Percentiles rank a stretch among this genome's conserved stretches.
Evolutionary conservation across 2,888 invertebrate genomes (phyloP).

Genomic region (Melanchra persicariae): DNA sequence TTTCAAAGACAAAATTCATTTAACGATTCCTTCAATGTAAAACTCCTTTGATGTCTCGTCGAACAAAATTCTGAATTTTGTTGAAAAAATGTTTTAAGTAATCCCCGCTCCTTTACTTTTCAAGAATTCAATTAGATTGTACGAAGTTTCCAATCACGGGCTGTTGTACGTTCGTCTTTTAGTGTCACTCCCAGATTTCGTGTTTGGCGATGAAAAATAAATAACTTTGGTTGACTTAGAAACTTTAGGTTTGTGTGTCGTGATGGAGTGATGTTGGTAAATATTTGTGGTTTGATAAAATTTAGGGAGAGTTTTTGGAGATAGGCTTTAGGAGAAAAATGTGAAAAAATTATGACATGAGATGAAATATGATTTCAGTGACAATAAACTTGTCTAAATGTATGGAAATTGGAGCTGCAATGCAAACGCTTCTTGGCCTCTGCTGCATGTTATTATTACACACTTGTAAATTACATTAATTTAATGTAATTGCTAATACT

Average conservation of each 20-base stretch:
- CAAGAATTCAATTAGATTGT: slow-evolving; percentile 71
- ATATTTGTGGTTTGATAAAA: slow-evolving; percentile 15
- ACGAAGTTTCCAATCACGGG: slow-evolving; percentile 69
- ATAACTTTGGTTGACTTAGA: slow-evolving; percentile 47
- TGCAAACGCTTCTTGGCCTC: no score
- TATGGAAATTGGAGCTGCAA: no score
- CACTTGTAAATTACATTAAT: no score
- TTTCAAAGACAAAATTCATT: slow-evolving; percentile 32
- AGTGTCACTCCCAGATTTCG: slow-evolving; percentile 64
- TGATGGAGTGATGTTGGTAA: slow-evolving; percentile 32
- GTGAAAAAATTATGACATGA: no score
- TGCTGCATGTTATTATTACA: no score
- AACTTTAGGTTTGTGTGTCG: slow-evolving; percentile 33
- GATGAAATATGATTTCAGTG: no score
- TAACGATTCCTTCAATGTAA: slow-evolving; percentile 30
- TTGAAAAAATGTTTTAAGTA: slow-evolving; percentile 59
- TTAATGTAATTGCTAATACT: no score
- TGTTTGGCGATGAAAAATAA: slow-evolving; percentile 58
- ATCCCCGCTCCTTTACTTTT: slow-evolving; percentile 48
- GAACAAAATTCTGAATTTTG: slow-evolving; percentile 47
- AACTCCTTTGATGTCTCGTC: slow-evolving; percentile 47
- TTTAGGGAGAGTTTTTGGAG: background rate
- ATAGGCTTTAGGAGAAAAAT: background rate
- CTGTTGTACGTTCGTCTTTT: slow-evolving; percentile 64
- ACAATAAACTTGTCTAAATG: no score